A percentile compares a stretch with the other conserved stretches of the same genome.
Conservation (phyloP, 2,113 vertebrate genomes). For the Etheostoma cragini region DNA sequence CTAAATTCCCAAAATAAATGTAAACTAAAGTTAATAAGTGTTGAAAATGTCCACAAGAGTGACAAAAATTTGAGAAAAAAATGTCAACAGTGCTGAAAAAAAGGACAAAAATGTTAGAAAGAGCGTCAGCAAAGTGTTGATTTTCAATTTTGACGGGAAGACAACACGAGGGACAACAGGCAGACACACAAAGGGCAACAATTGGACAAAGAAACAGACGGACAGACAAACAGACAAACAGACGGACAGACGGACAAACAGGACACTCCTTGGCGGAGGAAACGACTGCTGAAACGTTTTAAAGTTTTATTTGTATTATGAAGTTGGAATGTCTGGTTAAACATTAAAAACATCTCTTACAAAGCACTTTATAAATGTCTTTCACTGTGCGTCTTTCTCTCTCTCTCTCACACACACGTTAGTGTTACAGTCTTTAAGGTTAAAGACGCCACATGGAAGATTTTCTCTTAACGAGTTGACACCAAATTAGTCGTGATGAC, state of each 20-base stretch:
- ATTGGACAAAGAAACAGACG: background rate
- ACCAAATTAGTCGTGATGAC: background rate
- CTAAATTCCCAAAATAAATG: no score
- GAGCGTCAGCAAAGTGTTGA: no score
- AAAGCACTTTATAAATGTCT: background rate
- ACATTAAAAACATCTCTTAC: constrained; percentile 28
- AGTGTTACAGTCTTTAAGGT: background rate
- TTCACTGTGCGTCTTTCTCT: background rate
- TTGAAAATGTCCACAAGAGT: no score
- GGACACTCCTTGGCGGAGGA: background rate
- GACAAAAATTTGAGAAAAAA: no score
- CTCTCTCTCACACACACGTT: background rate
- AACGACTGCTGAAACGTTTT: background rate
- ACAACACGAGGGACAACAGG: no score
- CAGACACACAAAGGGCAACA: no score
- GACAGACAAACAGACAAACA: background rate
- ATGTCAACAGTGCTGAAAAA: no score
- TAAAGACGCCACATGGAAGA: background rate
- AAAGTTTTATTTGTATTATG: constrained; percentile 68
- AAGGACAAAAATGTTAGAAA: no score
- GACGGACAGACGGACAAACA: no score
- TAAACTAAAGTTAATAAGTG: no score
- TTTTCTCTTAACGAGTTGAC: background rate
- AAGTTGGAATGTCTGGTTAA: constrained; percentile 60
- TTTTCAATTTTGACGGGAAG: no score